These are phyloP conservation scores for Xanthia togata DNA, from an alignment of 2,888 invertebrate genomes.

Conservation along the genomic window DNA sequence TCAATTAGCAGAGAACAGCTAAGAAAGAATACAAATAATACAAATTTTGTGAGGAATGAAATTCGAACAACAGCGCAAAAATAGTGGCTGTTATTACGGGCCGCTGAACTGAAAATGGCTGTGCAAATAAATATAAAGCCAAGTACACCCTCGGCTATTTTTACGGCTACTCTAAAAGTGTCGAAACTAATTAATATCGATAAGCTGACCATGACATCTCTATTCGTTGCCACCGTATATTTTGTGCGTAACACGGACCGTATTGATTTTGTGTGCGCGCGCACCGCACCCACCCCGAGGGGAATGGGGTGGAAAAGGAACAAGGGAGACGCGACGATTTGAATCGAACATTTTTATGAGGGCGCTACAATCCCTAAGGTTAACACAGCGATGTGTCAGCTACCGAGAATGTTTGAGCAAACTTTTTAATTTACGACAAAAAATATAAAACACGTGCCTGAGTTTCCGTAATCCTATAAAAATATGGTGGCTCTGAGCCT, in stretches of 20 bases:
- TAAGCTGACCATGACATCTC: slow-evolving; percentile 85
- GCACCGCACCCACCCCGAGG: slow-evolving; percentile 76
- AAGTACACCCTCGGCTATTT: slow-evolving; percentile 46
- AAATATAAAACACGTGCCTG: slow-evolving; percentile 50
- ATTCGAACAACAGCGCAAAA: slow-evolving; percentile 25
- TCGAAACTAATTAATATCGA: slow-evolving; percentile 74
- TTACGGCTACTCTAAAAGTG: slow-evolving; percentile 56
- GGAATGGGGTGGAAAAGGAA: slow-evolving; percentile 78
- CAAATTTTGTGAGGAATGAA: slow-evolving; percentile 36
- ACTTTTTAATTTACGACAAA: slow-evolving; percentile 67
- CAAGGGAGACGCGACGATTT: slow-evolving; percentile 86
- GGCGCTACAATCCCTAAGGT: slow-evolving; percentile 86
- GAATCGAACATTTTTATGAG: slow-evolving; percentile 89
- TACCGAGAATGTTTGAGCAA: slow-evolving; percentile 71
- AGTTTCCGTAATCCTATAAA: slow-evolving; percentile 62
- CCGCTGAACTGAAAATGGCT: slow-evolving; percentile 44
- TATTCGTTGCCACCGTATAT: slow-evolving; percentile 78
- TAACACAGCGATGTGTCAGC: slow-evolving; percentile 82
- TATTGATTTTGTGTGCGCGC: slow-evolving; percentile 90
- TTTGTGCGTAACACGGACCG: slow-evolving; percentile 88
- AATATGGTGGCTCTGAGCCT: slow-evolving; percentile 45
- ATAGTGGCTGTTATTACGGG: slow-evolving; percentile 18
- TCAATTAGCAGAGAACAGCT: slow-evolving; percentile 44
- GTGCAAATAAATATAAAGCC: slow-evolving; percentile 50
- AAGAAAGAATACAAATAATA: too few species aligned